Evolutionary conservation across 2,797 vertebrate genomes (phyloP).

Genomic region (Myotis planiceps): DNA sequence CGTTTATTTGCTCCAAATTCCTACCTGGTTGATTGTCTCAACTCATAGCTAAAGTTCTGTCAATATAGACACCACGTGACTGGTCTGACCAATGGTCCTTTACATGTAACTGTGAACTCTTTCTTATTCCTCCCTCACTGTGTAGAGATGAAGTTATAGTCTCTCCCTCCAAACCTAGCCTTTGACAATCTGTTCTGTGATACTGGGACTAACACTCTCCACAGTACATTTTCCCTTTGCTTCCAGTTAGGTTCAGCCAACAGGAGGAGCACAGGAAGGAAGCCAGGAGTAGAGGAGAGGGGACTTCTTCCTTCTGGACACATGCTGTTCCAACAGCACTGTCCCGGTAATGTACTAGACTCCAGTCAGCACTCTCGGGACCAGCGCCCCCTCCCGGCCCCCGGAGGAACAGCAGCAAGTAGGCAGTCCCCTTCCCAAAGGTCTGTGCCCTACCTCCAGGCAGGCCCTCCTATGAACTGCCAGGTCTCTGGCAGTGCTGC

Average conservation of each 20-base stretch:
- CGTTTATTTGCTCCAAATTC: neutral
- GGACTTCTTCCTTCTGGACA: neutral
- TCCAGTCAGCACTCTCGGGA: neutral
- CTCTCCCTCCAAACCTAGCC: neutral
- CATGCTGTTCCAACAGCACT: neutral
- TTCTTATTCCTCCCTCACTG: neutral
- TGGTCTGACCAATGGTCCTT: neutral
- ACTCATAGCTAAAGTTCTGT: neutral
- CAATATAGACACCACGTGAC: neutral
- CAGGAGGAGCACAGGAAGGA: neutral
- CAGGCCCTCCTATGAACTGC: neutral
- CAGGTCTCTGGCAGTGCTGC: neutral
- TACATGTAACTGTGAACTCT: neutral
- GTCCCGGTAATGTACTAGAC: neutral
- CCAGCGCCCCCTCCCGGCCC: rapidly evolving
- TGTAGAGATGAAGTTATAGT: neutral
- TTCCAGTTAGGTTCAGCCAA: neutral
- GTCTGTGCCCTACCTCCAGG: neutral
- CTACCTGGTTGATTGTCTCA: neutral
- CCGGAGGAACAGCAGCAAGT: neutral
- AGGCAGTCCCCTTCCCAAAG: neutral
- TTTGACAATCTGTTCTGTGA: neutral
- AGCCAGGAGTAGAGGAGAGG: neutral
- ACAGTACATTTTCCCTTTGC: neutral
- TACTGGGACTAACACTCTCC: neutral